Evolutionary conservation across 2,113 vertebrate genomes (phyloP), one percentile per base, ranked within the genome.

Genomic region (Sylvia atricapilla): DNA sequence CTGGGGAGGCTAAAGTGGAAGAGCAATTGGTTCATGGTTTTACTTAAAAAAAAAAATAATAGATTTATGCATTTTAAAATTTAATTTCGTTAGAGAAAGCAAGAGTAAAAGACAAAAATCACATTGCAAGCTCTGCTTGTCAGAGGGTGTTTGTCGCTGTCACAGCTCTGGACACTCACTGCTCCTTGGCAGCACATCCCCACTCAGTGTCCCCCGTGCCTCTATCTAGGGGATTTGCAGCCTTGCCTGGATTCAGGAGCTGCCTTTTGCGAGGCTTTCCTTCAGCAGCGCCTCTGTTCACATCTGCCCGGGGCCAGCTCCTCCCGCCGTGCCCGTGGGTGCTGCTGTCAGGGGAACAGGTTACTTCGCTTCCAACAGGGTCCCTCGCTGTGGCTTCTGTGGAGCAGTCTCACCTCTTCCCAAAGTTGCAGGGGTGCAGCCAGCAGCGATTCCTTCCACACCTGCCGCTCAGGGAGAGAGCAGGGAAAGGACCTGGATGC

Each of bases 131-230:
- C 17, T 18, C 64, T 39, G 55, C 35, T 1, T 24, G 21, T 46
- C 4, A 7, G 53, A 30, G 35, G 9, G 22, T 24, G 47, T 2
- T 16, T 56, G 80, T 53, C 43, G 10, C 52, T 1, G 2, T 15
- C 6, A 4, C 18, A 3, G 19, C 16, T 43, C 64, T 43, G 74
- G 56, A 70, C n/a, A 15, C 12, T 82, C n/a, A 0, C 31, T 74
- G 28, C 59, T 86, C 46, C 70, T 62, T 28, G 49, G 79, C 55
- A 87, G 64, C 39, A 11, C 15, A 9, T 56, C 30, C 27, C 5
- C 0, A 0, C 44, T 28, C 18, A 1, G 49, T 7, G 30, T 59
- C 90, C 31, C 13, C 0, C 0, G 0, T 18, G 43, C n/a, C 41
- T 63, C 23, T 7, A 31, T 86, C 19, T 41, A 35, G 13, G 56